These are phyloP conservation scores for Mobula hypostoma DNA, from an alignment of 2,113 vertebrate species.

Conservation along the genomic window DNA sequence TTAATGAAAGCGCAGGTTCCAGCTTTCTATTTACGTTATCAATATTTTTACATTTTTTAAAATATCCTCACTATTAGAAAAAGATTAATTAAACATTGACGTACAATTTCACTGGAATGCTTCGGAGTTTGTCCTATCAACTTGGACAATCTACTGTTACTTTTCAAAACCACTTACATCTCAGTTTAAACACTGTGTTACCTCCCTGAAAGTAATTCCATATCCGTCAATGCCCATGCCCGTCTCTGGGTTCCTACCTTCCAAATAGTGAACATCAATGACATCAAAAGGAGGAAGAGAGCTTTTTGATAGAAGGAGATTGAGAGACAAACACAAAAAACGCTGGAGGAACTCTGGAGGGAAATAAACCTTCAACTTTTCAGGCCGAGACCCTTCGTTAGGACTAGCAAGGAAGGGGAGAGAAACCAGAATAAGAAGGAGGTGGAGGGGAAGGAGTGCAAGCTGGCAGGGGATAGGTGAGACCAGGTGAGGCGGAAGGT, in stretches of 20 bases:
- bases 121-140: neutral
- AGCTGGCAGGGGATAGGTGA: no score
- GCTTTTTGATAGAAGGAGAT: neutral
- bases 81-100: neutral
- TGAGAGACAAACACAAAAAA: neutral
- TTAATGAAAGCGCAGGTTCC: neutral
- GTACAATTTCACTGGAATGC: neutral
- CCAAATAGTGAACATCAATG: neutral
- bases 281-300: neutral
- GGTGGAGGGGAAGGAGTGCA: no score
- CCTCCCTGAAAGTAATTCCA: neutral
- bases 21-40: neutral
- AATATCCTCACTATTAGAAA: neutral
- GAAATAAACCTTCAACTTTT: no score
- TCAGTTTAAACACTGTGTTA: neutral
- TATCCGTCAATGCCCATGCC: neutral
- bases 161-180: neutral
- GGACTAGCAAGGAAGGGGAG: no score
- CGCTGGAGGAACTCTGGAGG: no score
- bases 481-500: no score
- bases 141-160: neutral
- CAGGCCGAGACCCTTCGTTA: no score
- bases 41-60: neutral
- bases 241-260: no score
- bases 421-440: no score